Percentiles rank a stretch among this genome's conserved stretches.
Evolutionary conservation across 2,113 vertebrate species (phyloP).

Genomic region (Leptosomus discolor): DNA sequence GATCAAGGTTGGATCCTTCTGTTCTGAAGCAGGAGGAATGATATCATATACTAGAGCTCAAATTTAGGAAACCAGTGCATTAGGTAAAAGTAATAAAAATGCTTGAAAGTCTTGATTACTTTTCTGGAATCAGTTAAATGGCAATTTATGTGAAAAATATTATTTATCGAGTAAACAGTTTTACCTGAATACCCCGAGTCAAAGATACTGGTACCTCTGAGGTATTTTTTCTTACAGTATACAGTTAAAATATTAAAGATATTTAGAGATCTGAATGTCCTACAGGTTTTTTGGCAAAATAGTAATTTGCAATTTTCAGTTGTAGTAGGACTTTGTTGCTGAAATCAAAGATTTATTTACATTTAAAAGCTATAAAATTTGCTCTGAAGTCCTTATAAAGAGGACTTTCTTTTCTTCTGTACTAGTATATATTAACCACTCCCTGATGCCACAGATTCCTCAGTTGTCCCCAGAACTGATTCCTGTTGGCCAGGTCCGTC

Average conservation of each 20-base stretch:
- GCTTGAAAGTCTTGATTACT: background rate
- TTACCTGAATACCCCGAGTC: background rate
- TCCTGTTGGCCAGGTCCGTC: accelerated
- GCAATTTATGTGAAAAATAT: background rate
- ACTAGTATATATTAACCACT: accelerated
- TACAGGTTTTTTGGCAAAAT: background rate
- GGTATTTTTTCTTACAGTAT: background rate
- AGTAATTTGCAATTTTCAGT: background rate
- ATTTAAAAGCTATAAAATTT: background rate
- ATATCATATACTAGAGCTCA: background rate
- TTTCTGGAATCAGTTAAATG: background rate
- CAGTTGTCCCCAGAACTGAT: background rate
- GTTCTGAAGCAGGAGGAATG: background rate
- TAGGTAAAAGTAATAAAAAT: background rate
- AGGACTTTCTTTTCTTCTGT: background rate
- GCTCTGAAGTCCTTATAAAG: background rate
- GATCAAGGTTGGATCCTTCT: background rate
- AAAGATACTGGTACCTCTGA: background rate
- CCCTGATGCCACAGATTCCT: background rate
- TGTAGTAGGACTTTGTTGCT: background rate
- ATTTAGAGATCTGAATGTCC: background rate
- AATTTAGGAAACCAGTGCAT: background rate
- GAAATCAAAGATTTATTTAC: background rate
- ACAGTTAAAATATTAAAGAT: background rate
- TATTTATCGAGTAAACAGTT: background rate